A percentile compares a stretch with the other conserved stretches of the same genome.
Conservation (phyloP, 2,888 invertebrate species). For the Gryllus longicercus region DNA sequence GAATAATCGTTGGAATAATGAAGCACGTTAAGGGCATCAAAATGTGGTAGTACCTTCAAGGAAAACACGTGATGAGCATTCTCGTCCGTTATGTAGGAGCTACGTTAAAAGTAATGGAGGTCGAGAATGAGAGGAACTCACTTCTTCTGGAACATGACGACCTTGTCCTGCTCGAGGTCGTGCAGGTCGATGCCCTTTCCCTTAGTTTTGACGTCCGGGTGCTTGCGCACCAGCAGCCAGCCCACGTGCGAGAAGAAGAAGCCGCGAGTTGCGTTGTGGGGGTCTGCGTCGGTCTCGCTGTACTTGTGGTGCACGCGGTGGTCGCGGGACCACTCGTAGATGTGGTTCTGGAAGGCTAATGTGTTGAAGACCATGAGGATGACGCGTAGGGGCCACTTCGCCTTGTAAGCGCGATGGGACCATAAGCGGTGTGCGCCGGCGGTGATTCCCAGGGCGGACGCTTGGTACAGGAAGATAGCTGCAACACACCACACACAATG, state of each 20-base stretch:
- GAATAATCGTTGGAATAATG: constrained; percentile 69
- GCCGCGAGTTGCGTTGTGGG: constrained; percentile 86
- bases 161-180: constrained; percentile 76
- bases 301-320: constrained; percentile 89
- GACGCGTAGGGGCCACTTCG: constrained; percentile 80
- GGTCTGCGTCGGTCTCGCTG: constrained; percentile 90
- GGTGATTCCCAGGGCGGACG: constrained; percentile 87
- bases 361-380: constrained; percentile 81
- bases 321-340: constrained; percentile 44
- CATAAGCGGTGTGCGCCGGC: constrained; percentile 95
- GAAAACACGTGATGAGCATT: neutral
- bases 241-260: constrained; percentile 97
- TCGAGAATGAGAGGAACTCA: constrained; percentile 50
- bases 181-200: constrained; percentile 81
- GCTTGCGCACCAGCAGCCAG: constrained; percentile 88
- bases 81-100: too few species aligned
- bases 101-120: too few species aligned
- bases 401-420: constrained; percentile 95
- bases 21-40: constrained; percentile 75
- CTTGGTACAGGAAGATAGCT: constrained; percentile 71
- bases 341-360: constrained; percentile 72
- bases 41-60: constrained; percentile 66
- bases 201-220: constrained; percentile 82
- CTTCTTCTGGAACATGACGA: constrained; percentile 85
- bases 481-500: constrained; percentile 42